Base-by-base conservation (phyloP, 2,888 invertebrate genomes). In the Embidobia sp. region DNA sequence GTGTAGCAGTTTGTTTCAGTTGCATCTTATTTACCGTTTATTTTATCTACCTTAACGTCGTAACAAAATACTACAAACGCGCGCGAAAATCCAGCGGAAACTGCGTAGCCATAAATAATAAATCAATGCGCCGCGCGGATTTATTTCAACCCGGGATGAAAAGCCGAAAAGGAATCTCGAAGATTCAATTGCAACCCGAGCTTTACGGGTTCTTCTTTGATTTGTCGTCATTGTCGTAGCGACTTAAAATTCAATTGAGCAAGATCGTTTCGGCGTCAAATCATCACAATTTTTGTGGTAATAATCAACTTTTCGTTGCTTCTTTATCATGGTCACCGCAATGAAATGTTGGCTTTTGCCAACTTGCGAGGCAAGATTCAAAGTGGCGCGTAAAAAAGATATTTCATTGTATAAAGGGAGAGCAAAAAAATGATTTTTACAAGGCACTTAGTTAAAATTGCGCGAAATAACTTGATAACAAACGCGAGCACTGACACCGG, bases 51-150 rank as follows among this genome's bases (percentile, higher is more conserved):
- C 16, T 4, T 51, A 64, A 64, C 15, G 29, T 51, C 42, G 13
- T n/a, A n/a, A n/a, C n/a, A n/a, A n/a, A n/a, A n/a, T n/a, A n/a
- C n/a, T n/a, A n/a, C 26, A 42, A 42, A 18, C 29, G 22, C 5
- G 22, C 18, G 22, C 29, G 10, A 5, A 31, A 11, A 49, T 31
- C 35, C 42, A 35, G 31, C 26, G 37, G 22, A 19, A 33, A 18
- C 31, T 18, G 35, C 53, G 55, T 33, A 15, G 15, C 42, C 40
- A 48, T 55, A 67, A 67, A 67, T 67, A 67, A 67, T 57, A 67
- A 67, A 57, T 48, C 57, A 57, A 40, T 49, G 53, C 49, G 35
- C 16, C 5, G 29, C 7, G 48, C n/a, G n/a, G 48, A 55, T 57
- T 67, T 57, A 57, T 67, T 67, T 55, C 29, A 27, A 16, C n/a